Conservation (phyloP, 2,113 vertebrate genomes). For the Nymphicus hollandicus region DNA sequence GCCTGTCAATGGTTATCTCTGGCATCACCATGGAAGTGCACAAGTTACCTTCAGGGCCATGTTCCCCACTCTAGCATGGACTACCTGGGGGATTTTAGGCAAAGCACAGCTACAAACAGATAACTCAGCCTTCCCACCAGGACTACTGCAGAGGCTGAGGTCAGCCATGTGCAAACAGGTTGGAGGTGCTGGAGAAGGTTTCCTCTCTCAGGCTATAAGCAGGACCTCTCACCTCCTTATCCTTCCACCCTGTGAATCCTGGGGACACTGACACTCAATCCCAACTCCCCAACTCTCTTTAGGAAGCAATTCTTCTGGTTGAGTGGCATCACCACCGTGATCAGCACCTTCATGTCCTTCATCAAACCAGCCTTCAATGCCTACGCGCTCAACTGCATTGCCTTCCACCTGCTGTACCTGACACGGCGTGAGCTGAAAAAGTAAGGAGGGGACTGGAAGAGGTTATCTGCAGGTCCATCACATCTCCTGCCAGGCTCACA, state of each 20-base stretch:
- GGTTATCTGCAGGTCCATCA: background rate
- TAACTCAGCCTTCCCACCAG: background rate
- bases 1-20: background rate
- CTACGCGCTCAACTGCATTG: slow-evolving; percentile 86
- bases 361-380: slow-evolving; percentile 86
- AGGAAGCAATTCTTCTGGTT: slow-evolving; percentile 81
- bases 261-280: background rate
- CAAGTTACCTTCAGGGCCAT: background rate
- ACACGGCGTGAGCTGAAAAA: slow-evolving; percentile 77
- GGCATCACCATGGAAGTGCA: background rate
- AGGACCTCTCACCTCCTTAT: background rate
- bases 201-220: background rate
- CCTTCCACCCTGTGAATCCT: background rate
- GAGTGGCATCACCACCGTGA: slow-evolving; percentile 61
- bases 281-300: background rate
- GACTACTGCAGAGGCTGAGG: background rate
- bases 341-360: slow-evolving; percentile 83
- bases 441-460: slow-evolving; percentile 64
- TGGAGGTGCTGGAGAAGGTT: background rate
- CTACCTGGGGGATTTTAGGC: background rate
- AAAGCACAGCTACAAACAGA: background rate
- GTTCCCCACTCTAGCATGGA: fast-evolving
- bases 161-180: background rate
- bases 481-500: background rate
- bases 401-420: slow-evolving; percentile 84